phyloP scores from a whole-genome alignment of 2,113 vertebrate genomes.

The Drymodes brunneopygia region DNA sequence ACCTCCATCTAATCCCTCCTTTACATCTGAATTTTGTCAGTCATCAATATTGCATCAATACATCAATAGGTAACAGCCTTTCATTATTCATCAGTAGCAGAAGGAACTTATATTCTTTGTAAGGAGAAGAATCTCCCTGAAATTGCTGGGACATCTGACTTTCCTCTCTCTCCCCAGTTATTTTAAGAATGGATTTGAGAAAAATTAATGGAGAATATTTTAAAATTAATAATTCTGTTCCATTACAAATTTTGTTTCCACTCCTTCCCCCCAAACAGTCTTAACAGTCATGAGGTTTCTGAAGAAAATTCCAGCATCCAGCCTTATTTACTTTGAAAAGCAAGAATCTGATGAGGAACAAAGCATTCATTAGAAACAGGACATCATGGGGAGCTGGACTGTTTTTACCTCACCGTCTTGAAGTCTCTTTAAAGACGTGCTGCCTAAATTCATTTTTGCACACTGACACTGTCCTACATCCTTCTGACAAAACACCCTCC shows the following conservation, averaged over 20 bases:
- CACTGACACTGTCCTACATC: neutral
- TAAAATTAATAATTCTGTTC: neutral
- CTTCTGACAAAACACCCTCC: neutral
- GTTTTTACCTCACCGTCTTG: neutral
- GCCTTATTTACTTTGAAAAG: neutral
- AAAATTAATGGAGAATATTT: neutral
- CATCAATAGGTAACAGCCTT: neutral
- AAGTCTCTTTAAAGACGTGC: neutral
- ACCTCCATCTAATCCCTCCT: neutral
- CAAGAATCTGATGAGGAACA: neutral
- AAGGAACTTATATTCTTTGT: neutral
- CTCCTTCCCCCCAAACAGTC: neutral
- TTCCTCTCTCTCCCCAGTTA: neutral
- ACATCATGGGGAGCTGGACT: neutral
- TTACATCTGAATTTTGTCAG: neutral
- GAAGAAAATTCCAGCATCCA: slow-evolving; percentile 1
- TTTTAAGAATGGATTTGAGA: neutral
- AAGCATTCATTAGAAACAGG: neutral
- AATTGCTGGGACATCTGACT: neutral
- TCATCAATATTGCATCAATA: neutral
- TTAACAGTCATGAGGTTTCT: neutral
- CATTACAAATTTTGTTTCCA: neutral
- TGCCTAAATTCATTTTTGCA: neutral
- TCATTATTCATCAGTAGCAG: neutral
- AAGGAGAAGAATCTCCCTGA: neutral